These are phyloP conservation scores for Garra rufa DNA, from an alignment of 2,113 vertebrate species.

Conservation along the genomic window DNA sequence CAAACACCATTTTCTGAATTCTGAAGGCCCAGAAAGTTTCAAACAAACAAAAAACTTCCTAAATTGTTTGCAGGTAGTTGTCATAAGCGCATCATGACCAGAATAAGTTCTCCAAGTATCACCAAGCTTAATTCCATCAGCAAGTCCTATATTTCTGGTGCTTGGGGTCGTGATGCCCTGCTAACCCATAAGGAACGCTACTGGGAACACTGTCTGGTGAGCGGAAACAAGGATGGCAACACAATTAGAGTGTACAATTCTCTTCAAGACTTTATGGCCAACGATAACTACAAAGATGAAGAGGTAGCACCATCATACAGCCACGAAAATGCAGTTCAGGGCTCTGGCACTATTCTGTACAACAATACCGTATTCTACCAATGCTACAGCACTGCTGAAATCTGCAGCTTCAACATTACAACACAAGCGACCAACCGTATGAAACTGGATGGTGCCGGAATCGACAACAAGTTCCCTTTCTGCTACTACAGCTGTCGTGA, in stretches of 20 bases:
- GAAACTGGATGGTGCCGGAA: conserved; percentile 72
- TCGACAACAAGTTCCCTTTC: conserved; percentile 86
- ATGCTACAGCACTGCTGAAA: conserved; percentile 57
- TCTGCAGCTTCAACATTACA: conserved; percentile 71
- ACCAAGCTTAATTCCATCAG: conserved; percentile 83
- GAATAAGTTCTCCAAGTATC: conserved; percentile 80
- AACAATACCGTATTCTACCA: conserved; percentile 82
- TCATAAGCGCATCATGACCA: conserved; percentile 67
- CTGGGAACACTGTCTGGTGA: conserved; percentile 83
- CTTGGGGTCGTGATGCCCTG: conserved; percentile 83
- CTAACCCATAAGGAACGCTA: conserved; percentile 64
- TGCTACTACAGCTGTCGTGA: conserved; percentile 76
- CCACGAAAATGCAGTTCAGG: conserved; percentile 71
- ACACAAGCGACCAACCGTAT: conserved; percentile 56
- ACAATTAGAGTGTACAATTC: conserved; percentile 74
- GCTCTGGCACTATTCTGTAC: conserved; percentile 78
- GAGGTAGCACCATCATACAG: conserved; percentile 44
- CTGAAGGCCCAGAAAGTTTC: neutral
- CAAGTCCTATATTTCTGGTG: conserved; percentile 78
- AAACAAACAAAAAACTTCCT: neutral
- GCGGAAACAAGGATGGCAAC: conserved; percentile 65
- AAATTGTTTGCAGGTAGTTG: conserved; percentile 52
- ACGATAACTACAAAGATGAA: conserved; percentile 49
- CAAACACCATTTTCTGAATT: too few species aligned
- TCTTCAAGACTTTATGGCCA: conserved; percentile 81